phyloP scores from a whole-genome alignment of 1,140 invertebrate genomes.

The Ceratosolen solmsi region DNA sequence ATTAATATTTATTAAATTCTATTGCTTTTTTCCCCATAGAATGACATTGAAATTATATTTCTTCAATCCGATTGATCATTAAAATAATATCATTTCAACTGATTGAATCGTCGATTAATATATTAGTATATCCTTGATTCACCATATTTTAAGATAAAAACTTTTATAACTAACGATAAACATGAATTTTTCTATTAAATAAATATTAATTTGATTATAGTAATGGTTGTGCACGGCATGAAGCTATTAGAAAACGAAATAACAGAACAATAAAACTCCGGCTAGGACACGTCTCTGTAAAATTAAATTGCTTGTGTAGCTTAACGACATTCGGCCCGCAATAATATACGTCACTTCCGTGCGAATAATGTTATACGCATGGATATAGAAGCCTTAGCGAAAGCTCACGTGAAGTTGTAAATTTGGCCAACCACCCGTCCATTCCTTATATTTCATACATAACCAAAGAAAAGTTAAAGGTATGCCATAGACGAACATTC shows the following conservation, averaged over 20 bases:
- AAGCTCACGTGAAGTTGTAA: conserved; percentile 40
- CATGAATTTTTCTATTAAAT: too few species aligned
- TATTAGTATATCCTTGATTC: too few species aligned
- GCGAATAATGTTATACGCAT: conserved; percentile 2
- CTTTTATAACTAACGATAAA: too few species aligned
- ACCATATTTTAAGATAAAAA: too few species aligned
- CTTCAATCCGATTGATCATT: too few species aligned
- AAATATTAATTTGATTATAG: too few species aligned
- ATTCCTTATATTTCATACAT: conserved; percentile 34
- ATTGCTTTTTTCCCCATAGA: too few species aligned
- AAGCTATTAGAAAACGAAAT: background rate
- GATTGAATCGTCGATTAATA: too few species aligned
- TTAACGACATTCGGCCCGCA: background rate
- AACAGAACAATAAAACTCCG: background rate
- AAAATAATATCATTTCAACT: too few species aligned
- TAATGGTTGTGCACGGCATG: background rate
- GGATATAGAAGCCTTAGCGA: background rate
- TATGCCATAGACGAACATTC: conserved; percentile 26
- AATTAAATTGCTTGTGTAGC: conserved; percentile 6
- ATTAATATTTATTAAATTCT: too few species aligned
- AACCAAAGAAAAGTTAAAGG: conserved; percentile 50
- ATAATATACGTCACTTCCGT: conserved; percentile 26
- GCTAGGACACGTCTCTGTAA: background rate
- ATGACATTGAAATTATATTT: too few species aligned
- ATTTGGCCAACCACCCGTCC: conserved; percentile 21